Percentiles rank a stretch among this genome's conserved stretches.
phyloP scores from a whole-genome alignment of 2,113 vertebrate genomes.

The Anoura caudifer region DNA sequence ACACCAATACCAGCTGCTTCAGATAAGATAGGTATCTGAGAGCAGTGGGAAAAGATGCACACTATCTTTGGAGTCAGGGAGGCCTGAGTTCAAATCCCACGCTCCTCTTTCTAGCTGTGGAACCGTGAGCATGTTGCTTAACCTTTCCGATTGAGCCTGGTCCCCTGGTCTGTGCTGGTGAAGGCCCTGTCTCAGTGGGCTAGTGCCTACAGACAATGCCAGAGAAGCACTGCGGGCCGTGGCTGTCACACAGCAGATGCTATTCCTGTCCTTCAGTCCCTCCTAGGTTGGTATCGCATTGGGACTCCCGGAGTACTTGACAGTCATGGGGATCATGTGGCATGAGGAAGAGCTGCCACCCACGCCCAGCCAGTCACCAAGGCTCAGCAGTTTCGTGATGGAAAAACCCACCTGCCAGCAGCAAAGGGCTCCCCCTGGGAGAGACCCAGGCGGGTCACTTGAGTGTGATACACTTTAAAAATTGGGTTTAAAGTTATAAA shows the following conservation, averaged over 20 bases:
- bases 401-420: neutral
- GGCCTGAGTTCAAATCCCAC: neutral
- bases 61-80: neutral
- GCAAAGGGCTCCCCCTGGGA: neutral
- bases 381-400: neutral
- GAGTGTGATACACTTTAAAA: neutral
- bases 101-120: neutral
- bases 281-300: neutral
- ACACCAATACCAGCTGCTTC: neutral
- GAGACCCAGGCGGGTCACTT: neutral
- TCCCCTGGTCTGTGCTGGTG: neutral
- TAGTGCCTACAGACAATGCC: neutral
- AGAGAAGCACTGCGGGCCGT: neutral
- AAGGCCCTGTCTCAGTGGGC: neutral
- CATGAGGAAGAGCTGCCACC: neutral
- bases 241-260: neutral
- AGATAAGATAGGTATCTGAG: neutral
- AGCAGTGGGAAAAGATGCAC: neutral
- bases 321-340: neutral
- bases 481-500: slow-evolving; percentile 32
- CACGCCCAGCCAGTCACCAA: neutral
- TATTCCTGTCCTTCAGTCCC: neutral
- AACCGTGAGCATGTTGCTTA: fast-evolving
- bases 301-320: neutral
- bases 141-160: neutral